A percentile compares a stretch with the other conserved stretches of the same genome.
These are phyloP conservation scores for Drosophila mayaguana DNA, from an alignment of 2,888 invertebrate genomes.

Conservation along the genomic window DNA sequence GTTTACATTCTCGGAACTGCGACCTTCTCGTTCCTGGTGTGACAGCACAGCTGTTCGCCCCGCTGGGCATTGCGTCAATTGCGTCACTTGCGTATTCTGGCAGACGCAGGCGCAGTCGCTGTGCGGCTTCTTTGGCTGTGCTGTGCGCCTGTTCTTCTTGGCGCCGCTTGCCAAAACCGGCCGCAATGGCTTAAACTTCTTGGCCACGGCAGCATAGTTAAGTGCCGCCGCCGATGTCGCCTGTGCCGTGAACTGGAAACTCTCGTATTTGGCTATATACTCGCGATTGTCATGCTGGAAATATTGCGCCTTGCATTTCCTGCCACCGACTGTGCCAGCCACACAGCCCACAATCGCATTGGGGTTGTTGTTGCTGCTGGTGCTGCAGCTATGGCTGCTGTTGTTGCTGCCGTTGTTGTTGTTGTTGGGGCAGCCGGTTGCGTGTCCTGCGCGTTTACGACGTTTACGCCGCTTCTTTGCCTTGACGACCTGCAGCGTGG, in stretches of 20 bases:
- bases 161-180: conserved; percentile 69
- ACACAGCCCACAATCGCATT: conserved; percentile 19
- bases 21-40: conserved; percentile 18
- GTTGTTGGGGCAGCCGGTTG: conserved; percentile 29
- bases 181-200: conserved; percentile 83
- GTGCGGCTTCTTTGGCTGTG: conserved; percentile 42
- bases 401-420: conserved; percentile 1
- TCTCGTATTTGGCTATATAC: conserved; percentile 71
- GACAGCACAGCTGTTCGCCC: conserved; percentile 47
- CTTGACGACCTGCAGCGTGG: conserved; percentile 63
- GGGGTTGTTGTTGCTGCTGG: conserved; percentile 9
- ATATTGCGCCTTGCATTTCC: conserved; percentile 78
- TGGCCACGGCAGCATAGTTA: conserved; percentile 81
- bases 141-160: conserved; percentile 67
- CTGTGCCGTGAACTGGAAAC: conserved; percentile 67
- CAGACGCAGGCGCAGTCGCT: conserved; percentile 77
- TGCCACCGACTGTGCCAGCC: conserved; percentile 32
- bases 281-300: conserved; percentile 84
- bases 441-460: conserved; percentile 69
- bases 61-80: conserved; percentile 46
- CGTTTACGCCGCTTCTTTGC: conserved; percentile 70
- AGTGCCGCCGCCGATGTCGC: conserved; percentile 58
- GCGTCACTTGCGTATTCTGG: conserved; percentile 38
- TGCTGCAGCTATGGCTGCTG: conserved; percentile 8
- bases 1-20: not conserved